These are phyloP conservation scores for Netelia inedita DNA, from an alignment of 2,888 invertebrate species.

Conservation along the genomic window DNA sequence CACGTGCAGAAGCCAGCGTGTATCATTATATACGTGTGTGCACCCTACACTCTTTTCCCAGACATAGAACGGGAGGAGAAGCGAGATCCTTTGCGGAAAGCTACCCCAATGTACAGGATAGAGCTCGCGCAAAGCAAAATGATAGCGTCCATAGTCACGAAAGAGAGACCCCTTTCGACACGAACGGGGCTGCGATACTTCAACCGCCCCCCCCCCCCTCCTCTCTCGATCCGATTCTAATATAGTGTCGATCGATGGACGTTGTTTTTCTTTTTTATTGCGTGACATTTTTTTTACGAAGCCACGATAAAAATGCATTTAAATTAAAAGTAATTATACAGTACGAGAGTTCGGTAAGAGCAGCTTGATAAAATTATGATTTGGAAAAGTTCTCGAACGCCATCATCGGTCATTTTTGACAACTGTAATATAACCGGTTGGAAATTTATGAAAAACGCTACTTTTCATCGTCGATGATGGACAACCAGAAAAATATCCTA, in stretches of 20 bases:
- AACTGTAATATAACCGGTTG: too few relatives aligned
- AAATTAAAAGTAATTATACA: too few relatives aligned
- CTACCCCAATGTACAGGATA: constrained; percentile 8
- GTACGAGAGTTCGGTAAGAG: too few relatives aligned
- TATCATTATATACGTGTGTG: constrained; percentile 7
- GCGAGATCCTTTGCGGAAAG: constrained; percentile 22
- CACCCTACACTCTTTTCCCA: not conserved
- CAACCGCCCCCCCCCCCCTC: not conserved
- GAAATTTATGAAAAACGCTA: too few relatives aligned
- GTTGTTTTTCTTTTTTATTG: not conserved
- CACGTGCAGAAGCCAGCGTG: not conserved
- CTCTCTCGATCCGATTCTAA: not conserved
- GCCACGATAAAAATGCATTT: too few relatives aligned
- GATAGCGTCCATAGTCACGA: constrained; percentile 58
- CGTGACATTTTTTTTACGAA: too few relatives aligned
- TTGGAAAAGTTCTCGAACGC: too few relatives aligned
- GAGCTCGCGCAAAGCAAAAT: constrained; percentile 15
- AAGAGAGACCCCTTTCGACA: constrained; percentile 42
- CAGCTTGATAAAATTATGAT: too few relatives aligned
- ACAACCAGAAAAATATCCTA: too few relatives aligned
- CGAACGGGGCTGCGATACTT: constrained; percentile 48
- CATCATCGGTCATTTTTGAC: too few relatives aligned
- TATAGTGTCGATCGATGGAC: not conserved
- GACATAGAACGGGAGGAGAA: constrained; percentile 6
- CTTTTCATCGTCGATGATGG: too few relatives aligned